These are phyloP conservation scores for Drosophila anomalata DNA, from an alignment of 2,888 invertebrate species.

Conservation along the genomic window DNA sequence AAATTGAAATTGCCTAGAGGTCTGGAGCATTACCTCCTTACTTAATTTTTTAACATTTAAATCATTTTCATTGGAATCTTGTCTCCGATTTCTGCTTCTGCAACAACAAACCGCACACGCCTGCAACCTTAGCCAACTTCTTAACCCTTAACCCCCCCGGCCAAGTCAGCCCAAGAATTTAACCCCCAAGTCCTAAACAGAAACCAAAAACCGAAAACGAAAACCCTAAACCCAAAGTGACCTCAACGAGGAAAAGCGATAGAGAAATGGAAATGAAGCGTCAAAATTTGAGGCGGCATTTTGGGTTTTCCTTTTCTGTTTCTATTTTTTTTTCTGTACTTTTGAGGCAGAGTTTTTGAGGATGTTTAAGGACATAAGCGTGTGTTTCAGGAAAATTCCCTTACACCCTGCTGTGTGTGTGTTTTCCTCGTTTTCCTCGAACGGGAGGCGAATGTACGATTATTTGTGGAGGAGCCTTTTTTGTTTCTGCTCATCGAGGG, in stretches of 20 bases:
- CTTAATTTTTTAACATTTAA: not conserved
- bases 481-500: conserved; percentile 41
- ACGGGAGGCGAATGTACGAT: conserved; percentile 21
- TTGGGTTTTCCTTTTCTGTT: conserved; percentile 31
- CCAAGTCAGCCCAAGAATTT: conserved; percentile 1
- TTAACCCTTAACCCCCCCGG: not conserved
- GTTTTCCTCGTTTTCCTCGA: not conserved
- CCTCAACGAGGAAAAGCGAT: conserved; percentile 51
- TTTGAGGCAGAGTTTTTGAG: conserved; percentile 3
- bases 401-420: not conserved
- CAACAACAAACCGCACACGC: conserved; percentile 22
- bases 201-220: conserved; percentile 11
- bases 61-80: conserved; percentile 11
- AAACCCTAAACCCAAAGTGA: conserved; percentile 39
- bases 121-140: conserved; percentile 33
- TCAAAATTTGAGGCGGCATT: conserved; percentile 47
- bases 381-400: conserved; percentile 3
- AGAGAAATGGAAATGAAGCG: conserved; percentile 32
- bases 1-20: conserved; percentile 28
- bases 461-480: conserved; percentile 40
- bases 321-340: conserved; percentile 13
- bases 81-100: conserved; percentile 25
- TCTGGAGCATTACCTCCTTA: not conserved
- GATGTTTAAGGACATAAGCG: conserved; percentile 2
- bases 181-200: conserved; percentile 9